These are phyloP conservation scores for Lobophora halterata DNA, from an alignment of 2,888 invertebrate species.

Conservation along the genomic window DNA sequence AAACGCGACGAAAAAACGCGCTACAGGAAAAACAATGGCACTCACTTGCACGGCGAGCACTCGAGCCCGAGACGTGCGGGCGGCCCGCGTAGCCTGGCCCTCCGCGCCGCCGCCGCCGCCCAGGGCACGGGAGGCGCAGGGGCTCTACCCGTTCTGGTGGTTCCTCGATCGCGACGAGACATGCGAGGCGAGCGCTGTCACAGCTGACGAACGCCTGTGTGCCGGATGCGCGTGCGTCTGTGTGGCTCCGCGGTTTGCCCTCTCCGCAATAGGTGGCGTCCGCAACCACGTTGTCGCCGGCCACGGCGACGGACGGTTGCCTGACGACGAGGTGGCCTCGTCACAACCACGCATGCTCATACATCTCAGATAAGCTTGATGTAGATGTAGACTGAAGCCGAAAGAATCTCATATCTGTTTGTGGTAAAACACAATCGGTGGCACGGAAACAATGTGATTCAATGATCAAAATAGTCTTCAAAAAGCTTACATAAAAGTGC, in stretches of 20 bases:
- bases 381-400: too few relatives aligned
- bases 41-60: conserved; percentile 53
- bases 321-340: too few relatives aligned
- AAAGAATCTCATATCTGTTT: not conserved
- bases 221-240: conserved; percentile 39
- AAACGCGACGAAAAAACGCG: conserved; percentile 55
- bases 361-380: too few relatives aligned
- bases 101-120: conserved; percentile 6
- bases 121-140: conserved; percentile 17
- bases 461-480: too few relatives aligned
- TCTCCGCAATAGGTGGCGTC: conserved; percentile 40
- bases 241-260: conserved; percentile 34
- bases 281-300: conserved; percentile 1
- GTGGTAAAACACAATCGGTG: conserved; percentile 10
- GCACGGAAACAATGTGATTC: conserved; percentile 4
- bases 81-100: conserved; percentile 37
- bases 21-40: conserved; percentile 71
- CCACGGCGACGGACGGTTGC: not conserved
- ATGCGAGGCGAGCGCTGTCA: conserved; percentile 42
- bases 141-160: conserved; percentile 17
- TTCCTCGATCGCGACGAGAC: conserved; percentile 30
- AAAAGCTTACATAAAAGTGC: conserved; percentile 5
- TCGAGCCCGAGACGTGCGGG: conserved; percentile 45
- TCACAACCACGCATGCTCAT: too few relatives aligned
- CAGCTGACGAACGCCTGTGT: conserved; percentile 36